Evolutionary conservation across 2,797 vertebrate genomes (phyloP).

Genomic region (Siniperca undulata): DNA sequence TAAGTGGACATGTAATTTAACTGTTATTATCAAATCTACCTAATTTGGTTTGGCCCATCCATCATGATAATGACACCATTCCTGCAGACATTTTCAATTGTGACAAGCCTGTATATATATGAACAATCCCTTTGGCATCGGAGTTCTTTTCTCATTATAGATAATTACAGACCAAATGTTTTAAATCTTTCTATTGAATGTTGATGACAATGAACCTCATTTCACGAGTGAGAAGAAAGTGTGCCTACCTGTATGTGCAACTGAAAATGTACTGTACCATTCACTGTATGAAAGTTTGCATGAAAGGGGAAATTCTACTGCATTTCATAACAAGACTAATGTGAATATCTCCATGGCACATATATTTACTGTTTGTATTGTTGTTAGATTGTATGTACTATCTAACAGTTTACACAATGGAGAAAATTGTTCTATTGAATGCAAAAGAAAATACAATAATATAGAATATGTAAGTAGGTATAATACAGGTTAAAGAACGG

Average conservation of each 20-base stretch:
- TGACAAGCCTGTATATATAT: conserved; percentile 60
- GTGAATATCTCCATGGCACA: background rate
- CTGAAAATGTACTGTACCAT: background rate
- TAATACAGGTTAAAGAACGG: conserved; percentile 49
- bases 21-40: conserved; percentile 76
- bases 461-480: background rate
- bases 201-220: conserved; percentile 47
- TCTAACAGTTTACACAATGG: background rate
- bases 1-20: conserved; percentile 81
- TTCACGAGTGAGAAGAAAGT: conserved; percentile 58
- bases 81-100: conserved; percentile 59
- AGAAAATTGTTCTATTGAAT: background rate
- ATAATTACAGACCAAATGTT: conserved; percentile 60
- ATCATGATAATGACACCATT: conserved; percentile 74
- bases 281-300: conserved; percentile 8
- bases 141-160: conserved; percentile 59
- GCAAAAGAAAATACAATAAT: conserved; percentile 2
- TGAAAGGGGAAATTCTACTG: conserved; percentile 19
- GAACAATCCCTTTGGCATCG: conserved; percentile 64
- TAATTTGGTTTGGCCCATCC: conserved; percentile 75
- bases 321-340: conserved; percentile 19
- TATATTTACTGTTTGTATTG: background rate
- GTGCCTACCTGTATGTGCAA: conserved; percentile 8
- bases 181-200: conserved; percentile 52
- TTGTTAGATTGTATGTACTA: background rate